Base-by-base conservation (phyloP, 2,113 vertebrate species). In the Chascanopsetta lugubris region DNA sequence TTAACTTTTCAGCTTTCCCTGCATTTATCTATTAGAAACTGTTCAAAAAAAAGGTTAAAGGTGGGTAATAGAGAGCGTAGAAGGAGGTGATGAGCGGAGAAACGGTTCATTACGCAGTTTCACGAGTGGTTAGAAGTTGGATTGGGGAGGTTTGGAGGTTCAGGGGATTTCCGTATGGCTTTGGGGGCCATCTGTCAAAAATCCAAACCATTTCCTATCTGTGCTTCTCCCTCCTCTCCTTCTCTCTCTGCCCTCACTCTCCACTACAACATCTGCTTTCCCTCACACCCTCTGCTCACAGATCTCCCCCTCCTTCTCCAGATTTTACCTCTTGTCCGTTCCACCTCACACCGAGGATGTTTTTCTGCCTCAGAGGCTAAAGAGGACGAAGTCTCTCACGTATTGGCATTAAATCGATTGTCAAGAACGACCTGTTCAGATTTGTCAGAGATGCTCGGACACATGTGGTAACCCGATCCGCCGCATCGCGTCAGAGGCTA, bases 151-250 rank as follows among this genome's bases (percentile, higher is more conserved):
- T 73, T 62, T 69, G 69, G 72, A 83, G 60, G 79, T 83, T 85
- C 25, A 64, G 86, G 86, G 85, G 84, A 87, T 91, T 88, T 87
- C 87, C 53, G 9, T 38, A 56, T 9, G 27, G 87, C 87, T 88
- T 84, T 72, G 36, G 59, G 61, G 85, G 69, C 82, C 82, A 87
- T 85, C 80, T 78, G 80, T 85, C 85, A 90, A 88, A 82, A 89
- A 91, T 91, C 80, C 60, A 72, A 87, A 90, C 85, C 82, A 88
- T 91, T 92, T 91, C 89, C 89, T 82, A 76, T 82, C 80, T 63
- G 42, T 47, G 27, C 69, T 62, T 69, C 66, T 49, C 70, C 45
- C 50, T 48, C 47, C n/a, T n/a, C 25, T 15, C 50, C 47, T 27
- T 32, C 56, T 49, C 54, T 32, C 50, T 5, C 27, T 17, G 22